Evolutionary conservation across 2,113 vertebrate genomes (phyloP), one percentile per base, ranked within the genome.

Genomic region (Salvelinus fontinalis): DNA sequence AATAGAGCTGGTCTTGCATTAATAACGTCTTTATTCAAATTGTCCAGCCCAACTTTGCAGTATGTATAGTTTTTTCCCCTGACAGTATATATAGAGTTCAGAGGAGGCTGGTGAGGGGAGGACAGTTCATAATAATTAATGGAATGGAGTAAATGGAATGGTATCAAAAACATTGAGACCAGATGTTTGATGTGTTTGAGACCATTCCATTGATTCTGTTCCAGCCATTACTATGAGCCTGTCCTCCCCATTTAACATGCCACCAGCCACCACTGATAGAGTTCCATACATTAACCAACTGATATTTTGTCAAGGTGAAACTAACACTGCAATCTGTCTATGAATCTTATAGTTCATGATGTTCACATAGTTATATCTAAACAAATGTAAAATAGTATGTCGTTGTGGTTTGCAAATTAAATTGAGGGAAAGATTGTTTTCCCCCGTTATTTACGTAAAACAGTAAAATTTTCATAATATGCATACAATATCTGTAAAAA

Each of bases 401-500:
- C 51, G 31, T 62, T 59, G 11, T 39, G 22, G 44, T 76, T 49
- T 70, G 54, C 22, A 22, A 67, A 77, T 62, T 27, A 73, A 74
- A 84, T 78, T 75, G 29, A 85, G 82, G 89, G 81, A 78, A 87
- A 84, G 83, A 81, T 65, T 74, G 75, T 64, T 81, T 72, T 74
- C 62, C 44, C 73, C n/a, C 1, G 18, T 80, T 72, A 69, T 74
- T 18, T 87, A 73, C 83, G 85, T 86, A 88, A 90, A 89, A 91
- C 83, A 86, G 83, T 76, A 87, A 68, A 78, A 85, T 86, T 71
- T 84, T 85, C 77, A 86, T 89, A 75, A 80, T 84, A 87, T 83
- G 89, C 87, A 82, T 81, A 86, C 78, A 84, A 89, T 83, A 89
- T 90, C 83, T 51, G 89, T 91, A 92, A 92, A 93, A 80, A 88